These are phyloP conservation scores for Copidosoma aretas DNA, from an alignment of 2,888 invertebrate species.

Conservation along the genomic window DNA sequence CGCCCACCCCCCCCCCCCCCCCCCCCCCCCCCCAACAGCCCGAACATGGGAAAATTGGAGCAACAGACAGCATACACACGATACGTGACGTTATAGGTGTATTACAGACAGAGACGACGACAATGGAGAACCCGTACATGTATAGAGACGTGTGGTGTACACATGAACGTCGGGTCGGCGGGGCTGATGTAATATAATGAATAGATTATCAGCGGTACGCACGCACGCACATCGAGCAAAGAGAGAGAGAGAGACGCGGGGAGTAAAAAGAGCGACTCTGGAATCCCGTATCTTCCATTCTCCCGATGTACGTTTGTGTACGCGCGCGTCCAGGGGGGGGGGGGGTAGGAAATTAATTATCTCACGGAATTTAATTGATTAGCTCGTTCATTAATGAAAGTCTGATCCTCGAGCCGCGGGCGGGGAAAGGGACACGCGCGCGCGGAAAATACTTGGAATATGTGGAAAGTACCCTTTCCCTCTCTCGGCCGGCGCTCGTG, in stretches of 20 bases:
- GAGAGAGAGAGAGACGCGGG: not conserved
- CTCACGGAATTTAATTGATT: slow-evolving; percentile 40
- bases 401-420: slow-evolving; percentile 26
- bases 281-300: no score
- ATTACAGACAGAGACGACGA: no score
- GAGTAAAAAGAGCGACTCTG: not conserved
- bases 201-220: not conserved
- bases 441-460: slow-evolving; percentile 37
- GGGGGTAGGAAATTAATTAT: slow-evolving; percentile 42
- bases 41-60: no score
- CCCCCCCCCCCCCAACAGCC: no score
- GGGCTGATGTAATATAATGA: no score
- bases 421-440: slow-evolving; percentile 4
- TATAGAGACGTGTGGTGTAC: no score
- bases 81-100: no score
- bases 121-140: no score
- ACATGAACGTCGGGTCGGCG: no score
- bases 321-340: not conserved
- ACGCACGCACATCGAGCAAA: not conserved
- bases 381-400: slow-evolving; percentile 35
- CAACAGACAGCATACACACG: no score
- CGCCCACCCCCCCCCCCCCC: no score
- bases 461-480: slow-evolving; percentile 29
- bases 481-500: no score
- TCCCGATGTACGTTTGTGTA: not conserved